Conservation (phyloP, 30 jellyfish, hydroid and myxozoan species). For the Cassiopea andromeda region DNA sequence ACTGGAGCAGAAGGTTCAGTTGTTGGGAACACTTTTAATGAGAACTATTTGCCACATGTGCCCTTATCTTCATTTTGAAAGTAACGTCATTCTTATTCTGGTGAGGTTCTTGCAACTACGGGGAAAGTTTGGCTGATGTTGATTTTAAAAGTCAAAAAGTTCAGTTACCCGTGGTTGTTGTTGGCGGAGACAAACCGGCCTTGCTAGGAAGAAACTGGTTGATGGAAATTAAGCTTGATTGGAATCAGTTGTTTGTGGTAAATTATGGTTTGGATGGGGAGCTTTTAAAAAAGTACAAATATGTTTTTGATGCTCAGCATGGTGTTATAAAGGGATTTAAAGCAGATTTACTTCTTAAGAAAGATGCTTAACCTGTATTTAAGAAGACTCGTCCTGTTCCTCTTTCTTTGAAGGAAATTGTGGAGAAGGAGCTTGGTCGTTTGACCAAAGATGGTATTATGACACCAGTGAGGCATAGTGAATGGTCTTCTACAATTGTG, state of each 20-base stretch:
- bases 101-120: constrained; percentile 46
- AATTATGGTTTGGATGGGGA: constrained; percentile 18
- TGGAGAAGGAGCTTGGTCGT: constrained; percentile 36
- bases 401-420: constrained; percentile 21
- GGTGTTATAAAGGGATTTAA: constrained; percentile 36
- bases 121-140: constrained; percentile 42
- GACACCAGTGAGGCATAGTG: constrained; percentile 31
- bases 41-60: constrained; percentile 23
- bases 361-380: constrained; percentile 46
- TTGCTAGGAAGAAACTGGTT: constrained; percentile 40
- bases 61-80: constrained; percentile 29
- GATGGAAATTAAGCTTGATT: constrained; percentile 23
- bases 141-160: constrained; percentile 22
- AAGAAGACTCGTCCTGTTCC: constrained; percentile 67
- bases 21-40: constrained; percentile 8
- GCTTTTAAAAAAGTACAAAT: constrained; percentile 5
- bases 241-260: constrained; percentile 50
- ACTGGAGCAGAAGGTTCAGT: constrained; percentile 55
- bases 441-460: constrained; percentile 28
- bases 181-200: constrained; percentile 44
- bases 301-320: neutral
- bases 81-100: constrained; percentile 32
- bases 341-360: constrained; percentile 24
- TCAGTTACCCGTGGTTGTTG: constrained; percentile 53
- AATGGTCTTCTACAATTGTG: constrained; percentile 59